phyloP scores from a whole-genome alignment of 2,888 invertebrate species.

The Amphipyra berbera region DNA sequence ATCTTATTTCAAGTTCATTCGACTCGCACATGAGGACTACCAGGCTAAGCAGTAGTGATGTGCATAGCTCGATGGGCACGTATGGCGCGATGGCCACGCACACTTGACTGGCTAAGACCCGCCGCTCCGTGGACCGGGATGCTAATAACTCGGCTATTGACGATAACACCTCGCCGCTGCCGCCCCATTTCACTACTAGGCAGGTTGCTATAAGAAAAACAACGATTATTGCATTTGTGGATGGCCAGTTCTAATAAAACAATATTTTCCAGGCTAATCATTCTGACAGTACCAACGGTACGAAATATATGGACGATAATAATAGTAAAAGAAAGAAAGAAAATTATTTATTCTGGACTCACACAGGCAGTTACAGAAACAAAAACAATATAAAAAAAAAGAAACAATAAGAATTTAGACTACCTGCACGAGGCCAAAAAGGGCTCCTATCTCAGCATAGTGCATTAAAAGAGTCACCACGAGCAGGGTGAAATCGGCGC shows the following conservation, averaged over 20 bases:
- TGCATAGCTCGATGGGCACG: slow-evolving; percentile 84
- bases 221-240: background rate
- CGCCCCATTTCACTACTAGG: slow-evolving; percentile 86
- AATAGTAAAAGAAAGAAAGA: too few species aligned
- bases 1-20: slow-evolving; percentile 79
- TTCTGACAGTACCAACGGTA: too few species aligned
- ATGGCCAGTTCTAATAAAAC: background rate
- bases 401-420: too few species aligned
- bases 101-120: slow-evolving; percentile 82
- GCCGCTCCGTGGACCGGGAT: slow-evolving; percentile 78
- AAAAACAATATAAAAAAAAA: too few species aligned
- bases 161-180: slow-evolving; percentile 83
- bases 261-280: background rate
- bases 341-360: too few species aligned
- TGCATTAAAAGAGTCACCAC: too few species aligned
- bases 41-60: slow-evolving; percentile 83
- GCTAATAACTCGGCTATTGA: slow-evolving; percentile 82
- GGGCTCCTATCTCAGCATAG: too few species aligned
- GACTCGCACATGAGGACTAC: slow-evolving; percentile 87
- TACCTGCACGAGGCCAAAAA: too few species aligned
- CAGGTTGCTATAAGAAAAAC: slow-evolving; percentile 76
- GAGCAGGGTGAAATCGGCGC: too few species aligned
- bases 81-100: slow-evolving; percentile 85
- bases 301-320: too few species aligned
- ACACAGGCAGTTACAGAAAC: too few species aligned